Conservation (phyloP, 2,113 vertebrate genomes). For the Megaleporinus macrocephalus region DNA sequence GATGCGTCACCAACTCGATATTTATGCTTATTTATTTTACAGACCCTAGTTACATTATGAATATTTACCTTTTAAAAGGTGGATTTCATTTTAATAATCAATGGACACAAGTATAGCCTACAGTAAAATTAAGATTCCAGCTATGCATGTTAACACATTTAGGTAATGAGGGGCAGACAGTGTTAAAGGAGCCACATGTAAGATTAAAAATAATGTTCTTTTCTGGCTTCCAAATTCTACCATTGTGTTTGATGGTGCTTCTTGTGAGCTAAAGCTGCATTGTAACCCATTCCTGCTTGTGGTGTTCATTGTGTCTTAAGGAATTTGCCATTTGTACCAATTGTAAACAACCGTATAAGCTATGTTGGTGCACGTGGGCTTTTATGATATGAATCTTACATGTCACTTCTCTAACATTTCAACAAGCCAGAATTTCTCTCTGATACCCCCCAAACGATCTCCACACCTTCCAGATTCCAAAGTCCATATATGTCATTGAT, state of each 20-base stretch:
- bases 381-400: neutral
- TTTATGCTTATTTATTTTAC: slow-evolving; percentile 35
- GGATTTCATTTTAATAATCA: neutral
- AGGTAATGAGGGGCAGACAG: neutral
- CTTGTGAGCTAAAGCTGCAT: neutral
- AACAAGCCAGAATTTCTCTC: neutral
- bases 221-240: neutral
- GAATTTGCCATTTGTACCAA: too few species aligned
- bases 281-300: neutral
- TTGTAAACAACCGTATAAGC: neutral
- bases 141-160: neutral
- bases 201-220: neutral
- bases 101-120: neutral
- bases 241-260: neutral
- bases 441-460: neutral
- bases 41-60: slow-evolving; percentile 10
- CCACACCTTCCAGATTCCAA: neutral
- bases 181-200: slow-evolving; percentile 16
- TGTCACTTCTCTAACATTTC: slow-evolving; percentile 15
- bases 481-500: neutral
- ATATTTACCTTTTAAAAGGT: neutral
- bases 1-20: neutral
- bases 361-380: neutral
- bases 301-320: too few species aligned
- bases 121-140: neutral